A percentile compares a stretch with the other conserved stretches of the same genome.
These are phyloP conservation scores for Smutsia gigantea DNA, from an alignment of 2,797 vertebrate genomes.

Conservation along the genomic window DNA sequence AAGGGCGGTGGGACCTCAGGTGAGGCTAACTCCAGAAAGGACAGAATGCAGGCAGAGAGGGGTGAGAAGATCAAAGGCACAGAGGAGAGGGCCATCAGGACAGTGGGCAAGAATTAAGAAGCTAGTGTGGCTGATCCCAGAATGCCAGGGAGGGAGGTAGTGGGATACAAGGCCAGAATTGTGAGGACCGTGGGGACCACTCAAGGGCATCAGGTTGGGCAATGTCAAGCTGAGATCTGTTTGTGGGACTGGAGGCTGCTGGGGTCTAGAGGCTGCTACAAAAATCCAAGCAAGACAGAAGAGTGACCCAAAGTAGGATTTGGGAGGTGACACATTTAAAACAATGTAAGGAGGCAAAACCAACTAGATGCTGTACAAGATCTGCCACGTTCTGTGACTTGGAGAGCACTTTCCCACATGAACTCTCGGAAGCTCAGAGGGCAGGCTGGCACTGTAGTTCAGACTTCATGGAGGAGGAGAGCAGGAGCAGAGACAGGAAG, in stretches of 20 bases:
- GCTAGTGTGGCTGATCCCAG: neutral
- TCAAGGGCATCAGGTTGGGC: accelerated
- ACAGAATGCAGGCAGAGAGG: neutral
- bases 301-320: neutral
- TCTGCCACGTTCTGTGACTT: accelerated
- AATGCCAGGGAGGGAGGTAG: neutral
- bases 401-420: neutral
- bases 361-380: accelerated
- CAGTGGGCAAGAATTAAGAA: neutral
- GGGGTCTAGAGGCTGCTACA: accelerated
- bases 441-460: neutral
- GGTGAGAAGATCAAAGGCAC: neutral
- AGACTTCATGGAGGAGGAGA: neutral
- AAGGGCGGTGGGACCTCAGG: neutral
- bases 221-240: neutral
- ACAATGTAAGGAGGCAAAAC: neutral
- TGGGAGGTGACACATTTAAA: neutral
- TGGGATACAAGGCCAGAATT: neutral
- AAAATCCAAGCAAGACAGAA: neutral
- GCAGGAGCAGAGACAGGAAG: neutral
- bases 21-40: neutral
- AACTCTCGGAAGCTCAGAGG: neutral
- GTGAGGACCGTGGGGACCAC: neutral
- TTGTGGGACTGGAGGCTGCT: neutral
- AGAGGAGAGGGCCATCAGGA: neutral